A percentile compares a stretch with the other conserved stretches of the same genome.
These are phyloP conservation scores for Azorinus chamasolen DNA, from an alignment of 2,888 invertebrate genomes.

Conservation along the genomic window DNA sequence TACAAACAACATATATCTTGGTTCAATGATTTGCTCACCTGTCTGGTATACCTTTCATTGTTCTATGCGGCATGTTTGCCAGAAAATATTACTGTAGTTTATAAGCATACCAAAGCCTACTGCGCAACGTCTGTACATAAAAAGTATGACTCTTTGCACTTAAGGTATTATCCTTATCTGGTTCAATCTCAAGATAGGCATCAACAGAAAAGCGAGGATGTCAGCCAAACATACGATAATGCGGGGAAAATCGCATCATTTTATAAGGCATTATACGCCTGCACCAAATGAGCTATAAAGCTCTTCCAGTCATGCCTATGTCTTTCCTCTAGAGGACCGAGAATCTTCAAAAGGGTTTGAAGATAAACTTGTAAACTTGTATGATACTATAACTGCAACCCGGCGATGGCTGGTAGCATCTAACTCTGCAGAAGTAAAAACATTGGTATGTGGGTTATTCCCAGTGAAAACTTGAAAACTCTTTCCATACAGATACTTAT, in stretches of 20 bases:
- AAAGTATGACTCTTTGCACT: too few relatives aligned
- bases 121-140: too few relatives aligned
- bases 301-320: constrained; percentile 18
- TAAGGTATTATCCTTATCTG: constrained; percentile 4
- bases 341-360: constrained; percentile 22
- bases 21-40: too few relatives aligned
- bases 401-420: too few relatives aligned
- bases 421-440: constrained; percentile 31
- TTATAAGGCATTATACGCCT: constrained; percentile 24
- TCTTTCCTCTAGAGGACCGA: constrained; percentile 16
- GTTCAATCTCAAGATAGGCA: constrained; percentile 14
- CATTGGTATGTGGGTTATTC: too few relatives aligned
- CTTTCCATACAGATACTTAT: too few relatives aligned
- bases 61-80: too few relatives aligned
- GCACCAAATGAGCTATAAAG: constrained; percentile 13
- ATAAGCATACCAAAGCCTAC: too few relatives aligned
- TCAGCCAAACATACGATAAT: constrained; percentile 31
- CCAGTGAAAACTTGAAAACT: too few relatives aligned
- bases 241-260: constrained; percentile 25
- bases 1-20: too few relatives aligned
- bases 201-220: constrained; percentile 24
- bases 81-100: too few relatives aligned
- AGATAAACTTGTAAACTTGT: constrained; percentile 22
- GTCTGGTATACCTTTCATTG: too few relatives aligned
- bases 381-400: constrained; percentile 20